Percentiles rank a stretch among this genome's conserved stretches.
phyloP scores from a whole-genome alignment of 2,888 invertebrate genomes.

The Lissocephala sabroskyi region DNA sequence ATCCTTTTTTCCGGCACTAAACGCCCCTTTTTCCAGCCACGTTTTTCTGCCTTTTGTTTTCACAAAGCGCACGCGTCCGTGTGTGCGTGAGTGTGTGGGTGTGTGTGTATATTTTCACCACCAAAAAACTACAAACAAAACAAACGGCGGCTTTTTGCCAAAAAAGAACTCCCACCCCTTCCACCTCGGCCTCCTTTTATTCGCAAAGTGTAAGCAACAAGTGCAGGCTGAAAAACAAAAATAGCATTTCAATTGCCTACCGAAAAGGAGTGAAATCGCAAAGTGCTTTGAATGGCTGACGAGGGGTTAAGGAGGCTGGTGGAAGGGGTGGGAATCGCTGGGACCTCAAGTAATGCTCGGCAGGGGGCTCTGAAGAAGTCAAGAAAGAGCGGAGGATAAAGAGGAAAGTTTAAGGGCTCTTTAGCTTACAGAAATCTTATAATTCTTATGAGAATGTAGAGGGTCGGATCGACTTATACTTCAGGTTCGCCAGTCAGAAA shows the following conservation, averaged over 20 bases:
- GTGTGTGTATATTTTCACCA: too few relatives aligned
- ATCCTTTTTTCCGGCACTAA: slow-evolving; percentile 32
- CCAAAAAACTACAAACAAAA: slow-evolving; percentile 37
- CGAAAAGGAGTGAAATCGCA: slow-evolving; percentile 22
- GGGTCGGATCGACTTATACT: too few relatives aligned
- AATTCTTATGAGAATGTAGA: too few relatives aligned
- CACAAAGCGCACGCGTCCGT: slow-evolving; percentile 7
- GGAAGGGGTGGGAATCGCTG: too few relatives aligned
- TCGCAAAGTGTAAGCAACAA: slow-evolving; percentile 7
- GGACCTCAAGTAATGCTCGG: too few relatives aligned
- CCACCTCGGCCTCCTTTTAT: not conserved
- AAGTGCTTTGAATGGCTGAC: too few relatives aligned
- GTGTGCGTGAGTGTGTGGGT: slow-evolving; percentile 7
- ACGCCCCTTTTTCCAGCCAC: slow-evolving; percentile 52
- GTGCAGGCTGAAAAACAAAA: slow-evolving; percentile 28
- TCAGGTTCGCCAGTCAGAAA: too few relatives aligned
- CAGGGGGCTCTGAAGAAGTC: too few relatives aligned
- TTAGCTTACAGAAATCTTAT: too few relatives aligned
- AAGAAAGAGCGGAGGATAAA: too few relatives aligned
- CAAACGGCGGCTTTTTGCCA: slow-evolving; percentile 21
- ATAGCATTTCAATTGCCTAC: slow-evolving; percentile 36
- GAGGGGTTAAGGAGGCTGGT: too few relatives aligned
- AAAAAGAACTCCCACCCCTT: slow-evolving; percentile 18
- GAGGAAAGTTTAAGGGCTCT: too few relatives aligned
- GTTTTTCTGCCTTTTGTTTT: slow-evolving; percentile 28